These are phyloP conservation scores for Oxycera nigricornis DNA, from an alignment of 2,888 invertebrate genomes.

Conservation along the genomic window DNA sequence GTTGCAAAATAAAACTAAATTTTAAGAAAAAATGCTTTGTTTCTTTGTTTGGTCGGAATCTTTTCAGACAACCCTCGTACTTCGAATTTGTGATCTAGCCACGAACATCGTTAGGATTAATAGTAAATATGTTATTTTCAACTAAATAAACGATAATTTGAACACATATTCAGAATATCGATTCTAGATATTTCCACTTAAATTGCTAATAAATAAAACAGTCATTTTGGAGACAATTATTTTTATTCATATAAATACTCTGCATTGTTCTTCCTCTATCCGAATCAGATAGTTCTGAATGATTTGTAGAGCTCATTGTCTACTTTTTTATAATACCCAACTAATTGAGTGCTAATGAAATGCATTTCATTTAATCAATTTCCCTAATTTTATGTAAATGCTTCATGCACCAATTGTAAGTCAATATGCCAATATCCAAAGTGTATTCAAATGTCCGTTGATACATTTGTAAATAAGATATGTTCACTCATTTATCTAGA, in stretches of 20 bases:
- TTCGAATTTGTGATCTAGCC: too few species aligned
- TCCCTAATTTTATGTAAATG: not conserved
- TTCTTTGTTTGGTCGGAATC: too few species aligned
- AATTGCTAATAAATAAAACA: too few species aligned
- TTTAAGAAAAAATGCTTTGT: too few species aligned
- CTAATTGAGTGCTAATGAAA: slow-evolving; percentile 2
- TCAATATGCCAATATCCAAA: not conserved
- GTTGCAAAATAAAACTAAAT: too few species aligned
- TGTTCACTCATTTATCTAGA: slow-evolving; percentile 10
- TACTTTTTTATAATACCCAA: slow-evolving; percentile 34
- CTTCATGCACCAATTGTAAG: not conserved
- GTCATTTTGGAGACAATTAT: slow-evolving; percentile 11
- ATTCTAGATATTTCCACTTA: too few species aligned
- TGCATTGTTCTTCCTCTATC: slow-evolving; percentile 23
- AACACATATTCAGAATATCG: too few species aligned
- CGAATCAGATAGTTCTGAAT: slow-evolving; percentile 18
- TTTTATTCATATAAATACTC: slow-evolving; percentile 39
- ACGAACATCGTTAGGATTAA: too few species aligned
- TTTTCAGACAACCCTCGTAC: too few species aligned
- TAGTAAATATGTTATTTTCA: too few species aligned
- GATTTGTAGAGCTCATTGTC: slow-evolving; percentile 28
- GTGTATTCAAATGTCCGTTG: not conserved
- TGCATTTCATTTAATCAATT: not conserved
- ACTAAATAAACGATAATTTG: too few species aligned
- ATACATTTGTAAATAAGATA: slow-evolving; percentile 19